Percentiles rank a stretch among this genome's conserved stretches.
Conservation (phyloP, 2,888 invertebrate species). For the Lasioglossum morio region DNA sequence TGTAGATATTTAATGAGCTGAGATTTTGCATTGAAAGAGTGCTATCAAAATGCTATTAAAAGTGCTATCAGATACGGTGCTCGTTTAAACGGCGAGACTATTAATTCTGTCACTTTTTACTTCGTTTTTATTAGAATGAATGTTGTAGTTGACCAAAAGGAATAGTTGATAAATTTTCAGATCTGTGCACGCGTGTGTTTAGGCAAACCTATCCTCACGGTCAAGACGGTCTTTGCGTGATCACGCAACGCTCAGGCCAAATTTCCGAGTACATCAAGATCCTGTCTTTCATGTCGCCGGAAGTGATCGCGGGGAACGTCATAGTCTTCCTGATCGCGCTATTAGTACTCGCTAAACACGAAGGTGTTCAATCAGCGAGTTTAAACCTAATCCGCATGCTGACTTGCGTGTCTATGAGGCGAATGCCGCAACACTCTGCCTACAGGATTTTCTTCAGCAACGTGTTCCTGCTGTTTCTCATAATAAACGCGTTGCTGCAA, state of each 20-base stretch:
- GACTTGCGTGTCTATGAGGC: slow-evolving; percentile 48
- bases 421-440: slow-evolving; percentile 32
- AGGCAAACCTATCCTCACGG: slow-evolving; percentile 71
- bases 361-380: slow-evolving; percentile 39
- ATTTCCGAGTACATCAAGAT: slow-evolving; percentile 58
- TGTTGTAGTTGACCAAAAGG: background rate
- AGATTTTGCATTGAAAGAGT: background rate
- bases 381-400: slow-evolving; percentile 63
- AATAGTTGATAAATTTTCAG: background rate
- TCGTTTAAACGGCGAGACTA: too few relatives aligned
- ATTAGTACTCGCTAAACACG: slow-evolving; percentile 27
- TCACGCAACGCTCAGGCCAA: slow-evolving; percentile 49
- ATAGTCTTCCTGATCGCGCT: slow-evolving; percentile 24
- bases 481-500: slow-evolving; percentile 62
- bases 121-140: background rate
- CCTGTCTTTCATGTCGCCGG: slow-evolving; percentile 41
- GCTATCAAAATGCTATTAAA: too few relatives aligned
- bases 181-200: background rate
- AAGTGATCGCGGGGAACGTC: background rate
- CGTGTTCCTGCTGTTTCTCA: slow-evolving; percentile 48
- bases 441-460: slow-evolving; percentile 55
- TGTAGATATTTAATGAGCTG: background rate
- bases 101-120: background rate
- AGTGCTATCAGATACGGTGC: too few relatives aligned
- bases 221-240: slow-evolving; percentile 62